Base-by-base conservation (phyloP, 2,888 invertebrate species). In the Cephus rjabovi region DNA sequence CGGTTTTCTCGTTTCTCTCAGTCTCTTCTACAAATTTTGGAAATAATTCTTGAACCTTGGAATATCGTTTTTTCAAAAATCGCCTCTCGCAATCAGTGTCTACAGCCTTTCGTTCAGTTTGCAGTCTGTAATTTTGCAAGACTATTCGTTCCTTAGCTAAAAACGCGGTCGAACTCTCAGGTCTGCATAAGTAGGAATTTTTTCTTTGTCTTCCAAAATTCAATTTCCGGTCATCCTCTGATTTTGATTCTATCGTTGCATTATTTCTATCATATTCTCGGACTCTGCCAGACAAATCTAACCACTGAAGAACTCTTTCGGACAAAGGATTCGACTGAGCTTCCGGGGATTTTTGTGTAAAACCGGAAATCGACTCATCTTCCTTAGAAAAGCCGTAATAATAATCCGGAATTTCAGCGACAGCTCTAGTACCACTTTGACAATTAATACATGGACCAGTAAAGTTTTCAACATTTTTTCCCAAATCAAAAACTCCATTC, bases 301-400 rank as follows among this genome's bases (percentile, higher is more conserved):
- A 88, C 97, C 97, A 97, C 85, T 96, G 95, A 4, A 96, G 91
- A 0, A 97, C 97, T 77, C 96, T 93, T 80, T 96, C 96, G 0
- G 96, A 94, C 75, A 95, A 88, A 37, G 93, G 90, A 87, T 93
- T 92, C 74, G 88, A 83, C 34, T 80, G 80, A 40, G 81, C 34
- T 37, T 74, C 77, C 15, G 69, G 76, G 4, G 75, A 69, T 11
- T 56, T 71, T 35, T n/a, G 35, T 9, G 33, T 4, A 33, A 31
- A 34, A 34, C 31, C 71, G 31, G 31, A 34, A 34, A 12, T 71
- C 31, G 71, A 71, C 12, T 71, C 33, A 33, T 71, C 71, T 23
- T 71, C 71, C 33, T 71, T 71, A 12, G 71, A 31, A 71, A 71
- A 71, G 31, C 68, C 76, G n/a, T 31, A 68, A 34, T 78, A 75